Conservation (phyloP, 2,888 invertebrate genomes). For the Agriopis leucophaearia region DNA sequence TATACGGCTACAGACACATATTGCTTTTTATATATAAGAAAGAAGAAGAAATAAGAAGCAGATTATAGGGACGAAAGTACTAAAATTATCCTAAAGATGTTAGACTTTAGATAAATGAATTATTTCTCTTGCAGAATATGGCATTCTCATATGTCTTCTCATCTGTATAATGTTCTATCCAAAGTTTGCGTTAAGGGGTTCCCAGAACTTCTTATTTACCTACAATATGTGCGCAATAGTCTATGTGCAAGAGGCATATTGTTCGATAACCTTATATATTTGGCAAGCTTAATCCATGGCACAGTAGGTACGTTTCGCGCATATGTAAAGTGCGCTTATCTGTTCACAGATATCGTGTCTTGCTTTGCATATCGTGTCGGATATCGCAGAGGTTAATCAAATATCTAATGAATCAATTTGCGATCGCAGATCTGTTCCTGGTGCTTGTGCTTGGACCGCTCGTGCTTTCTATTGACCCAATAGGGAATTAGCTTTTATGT, state of each 20-base stretch:
- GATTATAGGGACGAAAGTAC: no score
- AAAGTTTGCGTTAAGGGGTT: no score
- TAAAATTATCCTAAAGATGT: no score
- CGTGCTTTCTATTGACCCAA: slow-evolving; percentile 36
- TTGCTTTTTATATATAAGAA: no score
- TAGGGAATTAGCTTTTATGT: slow-evolving; percentile 18
- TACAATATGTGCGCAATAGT: no score
- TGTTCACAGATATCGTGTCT: slow-evolving; percentile 63
- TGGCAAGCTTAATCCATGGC: not conserved
- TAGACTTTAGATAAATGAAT: no score
- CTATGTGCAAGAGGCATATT: not conserved
- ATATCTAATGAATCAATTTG: slow-evolving; percentile 80
- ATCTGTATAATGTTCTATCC: no score
- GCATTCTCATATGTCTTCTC: no score
- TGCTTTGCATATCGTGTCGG: slow-evolving; percentile 73
- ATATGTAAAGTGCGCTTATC: slow-evolving; percentile 65
- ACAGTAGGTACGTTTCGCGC: slow-evolving; percentile 44
- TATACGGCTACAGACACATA: no score
- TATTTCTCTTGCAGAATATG: no score
- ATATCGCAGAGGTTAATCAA: slow-evolving; percentile 75
- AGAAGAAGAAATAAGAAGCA: no score
- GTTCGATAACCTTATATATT: not conserved
- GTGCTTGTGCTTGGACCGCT: slow-evolving; percentile 28
- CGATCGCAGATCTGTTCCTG: slow-evolving; percentile 45
- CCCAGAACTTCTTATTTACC: no score